Evolutionary conservation across 1,140 invertebrate species (phyloP), one percentile per base, ranked within the genome.

Genomic region (Zaprionus africanus): DNA sequence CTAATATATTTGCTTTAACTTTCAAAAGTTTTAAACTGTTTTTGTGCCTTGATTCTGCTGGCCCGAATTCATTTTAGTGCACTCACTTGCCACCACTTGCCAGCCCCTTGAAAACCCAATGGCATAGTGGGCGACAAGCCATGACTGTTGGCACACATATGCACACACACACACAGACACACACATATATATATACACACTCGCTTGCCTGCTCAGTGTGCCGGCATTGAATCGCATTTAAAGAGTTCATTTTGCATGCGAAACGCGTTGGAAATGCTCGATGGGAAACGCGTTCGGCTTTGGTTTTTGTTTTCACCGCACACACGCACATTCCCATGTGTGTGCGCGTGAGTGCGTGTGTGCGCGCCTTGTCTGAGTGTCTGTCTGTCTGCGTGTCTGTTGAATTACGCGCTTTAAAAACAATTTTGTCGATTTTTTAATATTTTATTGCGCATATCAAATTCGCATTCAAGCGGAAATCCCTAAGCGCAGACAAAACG

Each of bases 371-470:
- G 31, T 34, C 31, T 11, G 31, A 34, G 31, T 34, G 31, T 34
- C 9, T 26, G 46, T n/a, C 61, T n/a, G 51, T 63, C 56, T 56
- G 64, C 71, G 34, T 60, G 84, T 76, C 78, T 76, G 75, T 78
- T 88, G 84, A 88, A 88, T 88, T 88, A 88, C 81, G 84, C 85
- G 85, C 80, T 87, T 90, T 88, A 88, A 88, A 88, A 88, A 88
- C 84, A 90, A 88, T 88, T 88, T 88, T 84, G 78, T 77, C 81
- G 80, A 88, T 87, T 78, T 86, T 87, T 87, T 82, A 88, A 88
- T 88, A 90, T 88, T 88, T 81, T 88, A 88, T 88, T 88, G 85
- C 85, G 81, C 85, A 88, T 88, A 88, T 88, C 85, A 88, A 90
- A 88, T 85, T 88, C 85, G 81, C 85, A 90, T 90, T 88, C 71